Conservation (phyloP, 2,888 invertebrate species). For the Creontiades dilutus region DNA sequence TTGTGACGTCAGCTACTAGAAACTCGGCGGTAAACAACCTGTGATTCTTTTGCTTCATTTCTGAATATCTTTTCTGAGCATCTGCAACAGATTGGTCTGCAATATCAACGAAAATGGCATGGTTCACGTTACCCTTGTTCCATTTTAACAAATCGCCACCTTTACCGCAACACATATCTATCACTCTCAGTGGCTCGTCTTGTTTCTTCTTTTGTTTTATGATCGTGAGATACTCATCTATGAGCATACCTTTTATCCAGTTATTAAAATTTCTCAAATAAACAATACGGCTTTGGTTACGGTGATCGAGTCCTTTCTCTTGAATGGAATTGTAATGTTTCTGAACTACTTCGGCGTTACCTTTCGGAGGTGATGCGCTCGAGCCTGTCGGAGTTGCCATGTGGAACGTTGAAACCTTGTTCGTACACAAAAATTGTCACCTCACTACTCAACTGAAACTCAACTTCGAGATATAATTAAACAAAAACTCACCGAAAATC, state of each 20-base stretch:
- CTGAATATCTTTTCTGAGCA: constrained; percentile 89
- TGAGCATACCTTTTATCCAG: constrained; percentile 98
- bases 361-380: constrained; percentile 49
- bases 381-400: constrained; percentile 63
- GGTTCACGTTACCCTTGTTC: constrained; percentile 85
- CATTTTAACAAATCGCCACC: constrained; percentile 99
- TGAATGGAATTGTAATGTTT: constrained; percentile 95
- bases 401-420: constrained; percentile 17
- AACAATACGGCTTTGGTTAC: constrained; percentile 94
- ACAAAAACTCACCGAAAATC: background rate
- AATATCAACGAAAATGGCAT: constrained; percentile 94
- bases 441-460: background rate
- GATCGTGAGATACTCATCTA: constrained; percentile 78
- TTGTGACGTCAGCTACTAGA: constrained; percentile 94
- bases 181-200: constrained; percentile 79
- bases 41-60: constrained; percentile 67
- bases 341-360: constrained; percentile 82
- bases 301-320: constrained; percentile 79
- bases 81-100: constrained; percentile 95
- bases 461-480: background rate
- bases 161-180: constrained; percentile 99
- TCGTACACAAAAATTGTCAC: background rate
- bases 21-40: constrained; percentile 91
- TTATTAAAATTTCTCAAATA: constrained; percentile 98
- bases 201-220: constrained; percentile 48